phyloP scores from a whole-genome alignment of 2,113 vertebrate genomes.

The Solea senegalensis region DNA sequence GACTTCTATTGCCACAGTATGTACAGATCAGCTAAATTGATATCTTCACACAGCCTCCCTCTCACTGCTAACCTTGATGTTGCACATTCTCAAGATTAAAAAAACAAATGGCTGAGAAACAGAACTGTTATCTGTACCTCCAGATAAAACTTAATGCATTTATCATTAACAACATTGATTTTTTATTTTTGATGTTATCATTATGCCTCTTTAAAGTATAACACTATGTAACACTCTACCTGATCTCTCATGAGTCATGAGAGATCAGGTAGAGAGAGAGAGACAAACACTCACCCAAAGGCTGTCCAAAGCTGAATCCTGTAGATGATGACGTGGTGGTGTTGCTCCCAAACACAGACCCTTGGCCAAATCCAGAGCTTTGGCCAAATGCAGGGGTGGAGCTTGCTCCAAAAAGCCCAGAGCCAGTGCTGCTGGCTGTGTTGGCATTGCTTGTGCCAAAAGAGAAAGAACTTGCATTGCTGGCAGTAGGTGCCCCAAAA shows the following conservation, averaged over 20 bases:
- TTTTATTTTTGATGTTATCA: too few species aligned
- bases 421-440: constrained; percentile 74
- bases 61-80: too few species aligned
- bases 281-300: constrained; percentile 83
- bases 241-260: too few species aligned
- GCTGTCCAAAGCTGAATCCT: constrained; percentile 91
- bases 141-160: too few species aligned
- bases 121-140: too few species aligned
- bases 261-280: not conserved
- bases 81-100: too few species aligned
- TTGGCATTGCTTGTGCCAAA: constrained; percentile 82
- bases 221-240: too few species aligned
- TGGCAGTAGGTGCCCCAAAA: constrained; percentile 82
- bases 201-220: too few species aligned
- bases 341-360: constrained; percentile 83
- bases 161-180: too few species aligned
- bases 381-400: constrained; percentile 86
- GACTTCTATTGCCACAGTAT: not conserved
- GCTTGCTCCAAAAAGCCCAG: constrained; percentile 86
- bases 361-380: constrained; percentile 86
- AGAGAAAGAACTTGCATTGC: constrained; percentile 85
- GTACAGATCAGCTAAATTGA: not conserved
- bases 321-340: constrained; percentile 86
- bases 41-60: not conserved
- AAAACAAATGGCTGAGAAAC: too few species aligned